Evolutionary conservation across 2,888 invertebrate species (phyloP), one percentile per base, ranked within the genome.

Genomic region (Drosophila mulleri): DNA sequence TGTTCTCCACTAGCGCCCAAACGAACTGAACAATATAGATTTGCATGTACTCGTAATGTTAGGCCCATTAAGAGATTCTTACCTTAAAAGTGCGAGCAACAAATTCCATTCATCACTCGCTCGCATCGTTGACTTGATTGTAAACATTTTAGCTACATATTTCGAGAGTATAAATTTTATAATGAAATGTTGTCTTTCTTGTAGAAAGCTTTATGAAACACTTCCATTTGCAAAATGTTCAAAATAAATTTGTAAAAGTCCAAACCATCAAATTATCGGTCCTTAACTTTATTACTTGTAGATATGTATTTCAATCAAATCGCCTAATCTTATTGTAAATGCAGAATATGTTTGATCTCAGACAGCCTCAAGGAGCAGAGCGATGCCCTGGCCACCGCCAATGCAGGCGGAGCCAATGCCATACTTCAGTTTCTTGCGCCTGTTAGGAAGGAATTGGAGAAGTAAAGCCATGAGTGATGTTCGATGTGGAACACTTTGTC

Each of bases 361-460:
- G 70, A 91, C 91, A 26, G 95, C 92, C 93, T 99, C 99, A 50
- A 99, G 91, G 91, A 99, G 94, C 16, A 99, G 89, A 2, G 99
- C 98, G 90, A 99, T 99, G 69, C 99, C 99, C 94, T 99, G 99
- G 3, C 99, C 99, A 50, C 99, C 99, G 35, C 99, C 99, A 93
- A 99, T 99, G 93, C 99, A 99, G 0, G 99, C 99, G 1, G 98
- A 96, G 12, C 99, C 99, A 91, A 99, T 96, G 39, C 95, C 98
- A 70, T 96, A 95, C 93, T 98, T 98, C 32, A 95, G 95, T 53
- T 96, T 96, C 75, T 96, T 96, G 77, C 98, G 95, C 93, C 98
- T 98, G 61, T 6, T 35, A 74, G 53, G 41, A 23, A 4, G 8
- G 14, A 18, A 35, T n/a, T 23, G 29, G 6, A n/a, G 26, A 3